These are phyloP conservation scores for Fistularia commersonii DNA, from an alignment of 2,797 vertebrate genomes.

Conservation along the genomic window DNA sequence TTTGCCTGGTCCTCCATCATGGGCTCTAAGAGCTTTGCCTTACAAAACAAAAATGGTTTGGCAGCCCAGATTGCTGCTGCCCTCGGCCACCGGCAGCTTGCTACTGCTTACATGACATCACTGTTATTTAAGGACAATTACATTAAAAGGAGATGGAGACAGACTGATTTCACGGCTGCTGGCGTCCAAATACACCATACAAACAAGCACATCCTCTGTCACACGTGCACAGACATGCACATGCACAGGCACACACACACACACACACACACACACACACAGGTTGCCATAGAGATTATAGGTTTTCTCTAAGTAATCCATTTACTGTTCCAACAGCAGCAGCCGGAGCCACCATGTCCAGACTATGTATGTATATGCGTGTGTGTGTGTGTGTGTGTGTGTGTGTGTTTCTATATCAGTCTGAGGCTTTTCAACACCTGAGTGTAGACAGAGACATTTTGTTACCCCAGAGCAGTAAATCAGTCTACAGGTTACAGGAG, in stretches of 20 bases:
- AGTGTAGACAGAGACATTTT: conserved; percentile 52
- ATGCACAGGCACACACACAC: conserved; percentile 22
- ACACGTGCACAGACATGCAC: conserved; percentile 17
- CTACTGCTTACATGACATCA: conserved; percentile 69
- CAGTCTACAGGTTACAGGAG: conserved; percentile 29
- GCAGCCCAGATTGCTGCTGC: conserved; percentile 26
- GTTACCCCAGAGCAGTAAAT: conserved; percentile 48
- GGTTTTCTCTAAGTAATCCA: conserved; percentile 59
- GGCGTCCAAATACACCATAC: conserved; percentile 47
- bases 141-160: conserved; percentile 64
- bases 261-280: conserved; percentile 17
- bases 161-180: conserved; percentile 65
- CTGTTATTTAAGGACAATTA: conserved; percentile 68
- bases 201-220: conserved; percentile 23
- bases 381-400: conserved; percentile 7
- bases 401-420: conserved; percentile 49
- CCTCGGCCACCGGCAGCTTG: conserved; percentile 47
- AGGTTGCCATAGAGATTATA: conserved; percentile 60
- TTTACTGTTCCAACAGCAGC: conserved; percentile 37
- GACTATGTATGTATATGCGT: conserved; percentile 26
- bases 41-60: conserved; percentile 61
- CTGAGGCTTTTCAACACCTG: conserved; percentile 66
- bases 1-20: conserved; percentile 39
- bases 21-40: conserved; percentile 39
- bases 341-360: conserved; percentile 45